Base-by-base conservation (phyloP, 1,140 invertebrate genomes). In the Parapsyche elsis region DNA sequence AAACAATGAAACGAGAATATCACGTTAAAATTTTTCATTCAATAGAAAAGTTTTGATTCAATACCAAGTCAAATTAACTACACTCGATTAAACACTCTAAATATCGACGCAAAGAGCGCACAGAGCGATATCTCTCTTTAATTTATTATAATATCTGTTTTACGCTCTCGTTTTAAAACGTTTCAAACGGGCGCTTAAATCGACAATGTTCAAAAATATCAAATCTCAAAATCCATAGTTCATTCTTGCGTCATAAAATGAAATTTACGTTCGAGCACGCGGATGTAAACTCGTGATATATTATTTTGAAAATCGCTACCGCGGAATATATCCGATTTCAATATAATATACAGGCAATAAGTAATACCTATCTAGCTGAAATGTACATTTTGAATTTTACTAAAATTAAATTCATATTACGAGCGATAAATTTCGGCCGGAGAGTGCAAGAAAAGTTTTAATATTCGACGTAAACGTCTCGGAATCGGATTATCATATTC, bases 191-290 rank as follows among this genome's bases (percentile, higher is more conserved):
- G n/a, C n/a, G n/a, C n/a, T 38, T 38, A 38, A 38, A 38, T 38
- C 30, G 30, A 7, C 1, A 38, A 38, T 38, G 30, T 38, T 38
- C 30, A 38, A 38, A 38, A 61, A 61, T 61, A 61, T 21, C 7
- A 9, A 61, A 21, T 61, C 57, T 61, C 19, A 1, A 21, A 61
- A 61, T 61, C 57, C 57, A 61, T 61, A 61, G 57, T 61, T 61
- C 57, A 61, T 61, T 61, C 16, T 61, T 61, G 57, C 57, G 57
- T 61, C 57, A 61, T 61, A 61, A 61, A 61, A 21, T 21, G 9
- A 61, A 61, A 61, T 61, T 61, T 61, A 61, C 21, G 16, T 61
- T 61, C 57, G 21, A 61, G 5, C 16, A 61, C 16, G 16, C 57
- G 57, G 57, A 61, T 61, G 57, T 61, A 61, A 16, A 61, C 9